Percentiles rank a stretch among this genome's conserved stretches.
Conservation (phyloP, 1,140 invertebrate genomes). For the Potamilus streckersoni region DNA sequence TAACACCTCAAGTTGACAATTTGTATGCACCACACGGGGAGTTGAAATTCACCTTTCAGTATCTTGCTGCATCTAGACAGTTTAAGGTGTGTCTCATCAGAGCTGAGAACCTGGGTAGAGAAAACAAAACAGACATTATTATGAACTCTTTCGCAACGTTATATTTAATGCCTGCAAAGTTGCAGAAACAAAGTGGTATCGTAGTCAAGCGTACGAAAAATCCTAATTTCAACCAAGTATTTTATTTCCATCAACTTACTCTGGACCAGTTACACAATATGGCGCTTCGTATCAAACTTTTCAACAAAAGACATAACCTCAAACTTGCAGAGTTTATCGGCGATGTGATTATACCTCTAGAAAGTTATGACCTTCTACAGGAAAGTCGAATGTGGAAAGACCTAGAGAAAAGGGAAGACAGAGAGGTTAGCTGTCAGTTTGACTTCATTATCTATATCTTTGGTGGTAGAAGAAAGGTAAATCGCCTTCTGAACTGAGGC, state of each 20-base stretch:
- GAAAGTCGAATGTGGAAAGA: slow-evolving; percentile 66
- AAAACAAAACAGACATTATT: slow-evolving; percentile 42
- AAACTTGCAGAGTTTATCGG: slow-evolving; percentile 59
- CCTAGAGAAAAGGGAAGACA: slow-evolving; percentile 51
- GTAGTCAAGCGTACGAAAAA: slow-evolving; percentile 55
- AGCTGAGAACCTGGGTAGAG: slow-evolving; percentile 56
- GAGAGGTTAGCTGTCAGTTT: slow-evolving; percentile 45
- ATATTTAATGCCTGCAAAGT: slow-evolving; percentile 60
- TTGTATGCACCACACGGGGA: slow-evolving; percentile 55
- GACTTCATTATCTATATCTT: background rate
- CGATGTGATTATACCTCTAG: slow-evolving; percentile 52
- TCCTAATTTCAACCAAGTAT: slow-evolving; percentile 58
- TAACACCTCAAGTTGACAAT: slow-evolving; percentile 9
- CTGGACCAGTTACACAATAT: slow-evolving; percentile 51
- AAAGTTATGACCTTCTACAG: slow-evolving; percentile 56
- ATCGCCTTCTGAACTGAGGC: background rate
- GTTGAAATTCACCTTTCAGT: slow-evolving; percentile 62
- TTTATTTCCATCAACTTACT: slow-evolving; percentile 55
- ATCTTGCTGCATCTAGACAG: slow-evolving; percentile 48
- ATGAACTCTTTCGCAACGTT: slow-evolving; percentile 52
- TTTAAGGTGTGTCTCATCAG: slow-evolving; percentile 57
- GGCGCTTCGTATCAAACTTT: slow-evolving; percentile 55
- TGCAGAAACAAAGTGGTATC: slow-evolving; percentile 58
- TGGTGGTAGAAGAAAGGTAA: background rate
- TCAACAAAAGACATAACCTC: slow-evolving; percentile 55